Conservation (phyloP, 2,888 invertebrate genomes). For the Dichetophora obliterata region DNA sequence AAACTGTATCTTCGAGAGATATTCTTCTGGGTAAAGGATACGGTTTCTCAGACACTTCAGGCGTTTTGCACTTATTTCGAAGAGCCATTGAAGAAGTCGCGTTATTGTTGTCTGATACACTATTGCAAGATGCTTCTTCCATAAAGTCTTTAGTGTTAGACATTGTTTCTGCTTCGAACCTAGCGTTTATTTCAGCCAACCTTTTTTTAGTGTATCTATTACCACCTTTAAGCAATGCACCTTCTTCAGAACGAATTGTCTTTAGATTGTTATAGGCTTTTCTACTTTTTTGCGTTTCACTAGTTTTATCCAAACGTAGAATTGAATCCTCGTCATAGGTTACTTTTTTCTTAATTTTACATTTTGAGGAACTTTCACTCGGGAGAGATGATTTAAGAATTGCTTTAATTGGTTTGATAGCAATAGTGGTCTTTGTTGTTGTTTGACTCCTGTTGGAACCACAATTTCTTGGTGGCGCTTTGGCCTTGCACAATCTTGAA, state of each 20-base stretch:
- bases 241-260: not conserved
- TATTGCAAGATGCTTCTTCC: not conserved
- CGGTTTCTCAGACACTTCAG: not conserved
- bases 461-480: not conserved
- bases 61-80: not conserved
- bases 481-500: not conserved
- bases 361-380: not conserved
- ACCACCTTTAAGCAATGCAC: conserved; percentile 11
- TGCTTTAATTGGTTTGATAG: not conserved
- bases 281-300: not conserved
- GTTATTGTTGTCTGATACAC: not conserved
- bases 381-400: conserved; percentile 1
- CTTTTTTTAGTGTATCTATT: conserved; percentile 14
- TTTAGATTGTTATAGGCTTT: not conserved
- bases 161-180: not conserved
- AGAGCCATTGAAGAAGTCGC: not conserved
- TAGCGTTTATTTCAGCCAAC: conserved; percentile 15
- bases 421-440: not conserved
- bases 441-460: not conserved
- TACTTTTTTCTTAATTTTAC: conserved; percentile 12
- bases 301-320: conserved; percentile 9
- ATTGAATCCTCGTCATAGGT: conserved; percentile 21
- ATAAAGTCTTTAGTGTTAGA: not conserved
- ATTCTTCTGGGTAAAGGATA: not conserved
- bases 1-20: not conserved